Evolutionary conservation across 2,113 vertebrate species (phyloP).

Genomic region (Echinops telfairi): DNA sequence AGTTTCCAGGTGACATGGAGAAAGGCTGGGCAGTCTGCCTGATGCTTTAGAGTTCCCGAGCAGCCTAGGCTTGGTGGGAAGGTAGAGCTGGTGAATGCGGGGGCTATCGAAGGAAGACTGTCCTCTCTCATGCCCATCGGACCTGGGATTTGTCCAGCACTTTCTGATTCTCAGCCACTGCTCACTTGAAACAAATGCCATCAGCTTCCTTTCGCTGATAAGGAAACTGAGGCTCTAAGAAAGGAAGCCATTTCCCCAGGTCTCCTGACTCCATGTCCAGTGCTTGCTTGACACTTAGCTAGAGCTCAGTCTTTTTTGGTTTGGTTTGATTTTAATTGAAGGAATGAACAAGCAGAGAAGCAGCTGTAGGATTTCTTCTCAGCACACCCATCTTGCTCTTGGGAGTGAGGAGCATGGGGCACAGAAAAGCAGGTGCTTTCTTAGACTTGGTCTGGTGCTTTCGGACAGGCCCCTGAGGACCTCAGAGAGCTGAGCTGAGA

Average conservation of each 20-base stretch:
- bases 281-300: background rate
- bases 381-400: background rate
- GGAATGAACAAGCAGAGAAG: background rate
- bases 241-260: background rate
- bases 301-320: background rate
- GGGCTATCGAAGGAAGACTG: conserved; percentile 26
- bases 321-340: background rate
- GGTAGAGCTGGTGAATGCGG: conserved; percentile 30
- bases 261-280: background rate
- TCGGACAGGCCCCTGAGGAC: background rate
- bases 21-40: conserved; percentile 43
- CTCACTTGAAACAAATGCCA: background rate
- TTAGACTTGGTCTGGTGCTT: background rate
- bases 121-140: conserved; percentile 9
- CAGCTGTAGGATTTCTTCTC: background rate
- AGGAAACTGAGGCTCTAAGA: conserved; percentile 20
- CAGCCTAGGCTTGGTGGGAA: conserved; percentile 15
- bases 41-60: conserved; percentile 22
- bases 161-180: background rate
- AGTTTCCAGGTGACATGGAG: conserved; percentile 8
- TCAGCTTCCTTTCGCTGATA: conserved; percentile 21
- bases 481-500: background rate
- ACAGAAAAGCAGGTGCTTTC: background rate
- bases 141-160: background rate
- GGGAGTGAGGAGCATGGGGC: background rate